Evolutionary conservation across 2,113 vertebrate species (phyloP), one percentile per base, ranked within the genome.

Genomic region (Camarhynchus parvulus): DNA sequence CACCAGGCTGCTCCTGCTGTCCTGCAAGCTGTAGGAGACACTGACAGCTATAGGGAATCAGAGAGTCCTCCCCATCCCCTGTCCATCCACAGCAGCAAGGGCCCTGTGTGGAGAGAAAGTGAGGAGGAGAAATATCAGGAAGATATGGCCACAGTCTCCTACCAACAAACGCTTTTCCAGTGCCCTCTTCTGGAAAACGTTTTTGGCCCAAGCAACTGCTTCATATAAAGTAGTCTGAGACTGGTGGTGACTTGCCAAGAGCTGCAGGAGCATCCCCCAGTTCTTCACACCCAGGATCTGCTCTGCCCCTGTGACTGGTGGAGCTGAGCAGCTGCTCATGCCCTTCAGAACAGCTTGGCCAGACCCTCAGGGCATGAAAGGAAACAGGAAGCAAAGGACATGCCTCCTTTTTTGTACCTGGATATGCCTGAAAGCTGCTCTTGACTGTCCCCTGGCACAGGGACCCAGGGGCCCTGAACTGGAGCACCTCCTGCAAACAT

Each of bases 161-260:
- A 92, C 82, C 93, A 91, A 90, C 89, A 76, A 67, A 87, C 73
- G 95, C 91, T 92, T 97, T 97, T 96, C 92, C 94, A 97, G 93
- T 95, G 94, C 95, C 96, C 96, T 96, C 96, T 96, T 97, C 94
- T 96, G 94, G 94, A 94, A 97, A 85, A 91, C 74, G 50, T 79
- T 94, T 91, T 84, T 92, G 94, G 53, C 81, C 89, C 67, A 74
- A 2, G 9, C 42, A 80, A 16, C 78, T 39, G 39, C 31, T 72
- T 79, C 2, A 1, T 22, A 23, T 66, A 84, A 95, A 25, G 55
- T 67, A 59, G 50, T n/a, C 28, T 55, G 66, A 89, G 76, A 55
- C 35, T 49, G 35, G 47, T 4, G 13, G 52, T 55, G 33, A 50
- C 37, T 79, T 68, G 62, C 4, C 5, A 63, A 24, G 18, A 94